Conservation (phyloP, 2,797 vertebrate genomes). For the Scarus forsteni region DNA sequence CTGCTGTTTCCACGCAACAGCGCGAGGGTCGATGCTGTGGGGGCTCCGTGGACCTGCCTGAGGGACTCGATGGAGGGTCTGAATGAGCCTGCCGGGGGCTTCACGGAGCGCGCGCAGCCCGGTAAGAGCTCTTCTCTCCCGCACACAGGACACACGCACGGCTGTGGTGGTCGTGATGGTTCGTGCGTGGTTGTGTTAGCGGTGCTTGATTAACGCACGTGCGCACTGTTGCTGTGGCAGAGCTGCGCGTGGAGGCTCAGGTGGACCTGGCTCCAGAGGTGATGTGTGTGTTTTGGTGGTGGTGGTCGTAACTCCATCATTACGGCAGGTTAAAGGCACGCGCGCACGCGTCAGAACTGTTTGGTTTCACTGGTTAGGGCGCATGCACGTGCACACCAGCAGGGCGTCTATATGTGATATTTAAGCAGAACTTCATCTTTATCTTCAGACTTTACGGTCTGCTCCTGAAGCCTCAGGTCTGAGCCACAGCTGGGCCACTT, state of each 20-base stretch:
- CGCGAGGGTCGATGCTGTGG: constrained; percentile 23
- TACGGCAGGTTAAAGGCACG: too few relatives aligned
- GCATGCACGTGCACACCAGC: too few relatives aligned
- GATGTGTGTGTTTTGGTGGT: neutral
- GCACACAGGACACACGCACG: neutral
- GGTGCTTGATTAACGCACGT: constrained; percentile 1
- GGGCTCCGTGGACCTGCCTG: neutral
- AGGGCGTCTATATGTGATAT: too few relatives aligned
- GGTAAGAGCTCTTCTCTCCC: constrained; percentile 52
- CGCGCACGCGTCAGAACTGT: too few relatives aligned
- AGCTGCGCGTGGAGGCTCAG: neutral
- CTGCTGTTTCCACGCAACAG: too few relatives aligned
- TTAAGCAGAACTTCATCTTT: too few relatives aligned
- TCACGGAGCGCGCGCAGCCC: constrained; percentile 9
- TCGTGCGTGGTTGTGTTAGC: neutral
- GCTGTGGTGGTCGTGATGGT: neutral
- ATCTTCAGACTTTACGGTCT: too few relatives aligned
- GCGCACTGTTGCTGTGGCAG: neutral
- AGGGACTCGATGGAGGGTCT: constrained; percentile 60
- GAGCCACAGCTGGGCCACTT: too few relatives aligned
- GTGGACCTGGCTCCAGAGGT: neutral
- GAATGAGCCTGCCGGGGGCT: constrained; percentile 17
- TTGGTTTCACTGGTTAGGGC: too few relatives aligned
- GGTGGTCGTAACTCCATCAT: too few relatives aligned
- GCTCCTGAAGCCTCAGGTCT: too few relatives aligned